Evolutionary conservation across 2,797 vertebrate genomes (phyloP), one percentile per base, ranked within the genome.

Genomic region (Coccyzus lansbergi): DNA sequence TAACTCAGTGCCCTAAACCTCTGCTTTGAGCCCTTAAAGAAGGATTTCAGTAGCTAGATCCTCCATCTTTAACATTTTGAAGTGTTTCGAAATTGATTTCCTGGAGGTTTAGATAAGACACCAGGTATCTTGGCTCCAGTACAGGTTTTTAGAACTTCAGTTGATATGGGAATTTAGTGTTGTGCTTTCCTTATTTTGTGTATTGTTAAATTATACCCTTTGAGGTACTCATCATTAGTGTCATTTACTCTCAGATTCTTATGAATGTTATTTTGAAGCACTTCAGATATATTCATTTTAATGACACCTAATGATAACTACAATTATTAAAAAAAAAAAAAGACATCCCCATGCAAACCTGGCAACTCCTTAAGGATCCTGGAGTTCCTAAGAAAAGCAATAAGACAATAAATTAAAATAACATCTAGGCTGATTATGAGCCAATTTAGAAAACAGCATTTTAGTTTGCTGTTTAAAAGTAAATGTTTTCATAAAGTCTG

Each of bases 241-340:
- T 93, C 76, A 91, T 82, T 95, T 96, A 70, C 38, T 94, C 62
- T 96, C 80, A 90, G 91, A 88, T 95, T 84, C 40, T 90, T 88
- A 78, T 68, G 36, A 90, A 93, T 15, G 24, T 77, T 96, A 75
- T 94, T 96, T 89, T 88, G 94, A 91, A 96, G 42, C 56, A 68
- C 88, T 95, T 96, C 48, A 94, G 74, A 79, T 92, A 64, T 92
- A 94, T 94, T 92, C 38, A 71, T 94, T 97, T 95, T 95, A 97
- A 93, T 95, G 90, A 77, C 38, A 88, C 81, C 58, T 91, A 74
- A 92, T 79, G 55, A 87, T 94, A 93, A 89, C 55, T 83, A 78
- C 56, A 92, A 76, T 90, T 95, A 86, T 94, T 96, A 82, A 94
- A 97, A 46, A 94, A n/a, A 97, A 46, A 97, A 46, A 82, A 88